Percentiles rank a stretch among this genome's conserved stretches.
These are phyloP conservation scores for Carterocephalus palaemon DNA, from an alignment of 2,888 invertebrate genomes.

Conservation along the genomic window DNA sequence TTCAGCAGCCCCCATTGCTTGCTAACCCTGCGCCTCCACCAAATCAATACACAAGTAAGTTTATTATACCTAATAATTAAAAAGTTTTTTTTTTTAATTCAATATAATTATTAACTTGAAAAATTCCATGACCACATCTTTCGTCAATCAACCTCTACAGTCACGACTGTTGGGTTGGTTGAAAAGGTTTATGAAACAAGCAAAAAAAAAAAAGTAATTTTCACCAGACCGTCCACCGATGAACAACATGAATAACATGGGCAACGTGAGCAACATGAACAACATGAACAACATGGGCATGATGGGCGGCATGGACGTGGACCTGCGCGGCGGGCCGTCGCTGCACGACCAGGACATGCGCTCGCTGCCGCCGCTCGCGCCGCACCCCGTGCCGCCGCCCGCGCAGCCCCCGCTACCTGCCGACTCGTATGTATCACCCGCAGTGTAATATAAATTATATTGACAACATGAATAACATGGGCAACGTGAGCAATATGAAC, in stretches of 20 bases:
- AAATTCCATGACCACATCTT: too few species aligned
- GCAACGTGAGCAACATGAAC: slow-evolving; percentile 11
- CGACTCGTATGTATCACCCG: slow-evolving; percentile 48
- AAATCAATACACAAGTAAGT: slow-evolving; percentile 59
- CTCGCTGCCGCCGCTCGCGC: slow-evolving; percentile 61
- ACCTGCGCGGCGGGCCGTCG: slow-evolving; percentile 48
- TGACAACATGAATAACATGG: slow-evolving; percentile 19
- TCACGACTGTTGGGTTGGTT: too few species aligned
- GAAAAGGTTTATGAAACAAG: too few species aligned
- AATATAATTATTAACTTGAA: too few species aligned
- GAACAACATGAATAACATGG: slow-evolving; percentile 22
- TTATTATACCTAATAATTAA: slow-evolving; percentile 1
- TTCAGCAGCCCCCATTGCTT: slow-evolving; percentile 52
- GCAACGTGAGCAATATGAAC: slow-evolving; percentile 13
- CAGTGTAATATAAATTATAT: too few species aligned
- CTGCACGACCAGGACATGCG: slow-evolving; percentile 89
- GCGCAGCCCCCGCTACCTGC: slow-evolving; percentile 40
- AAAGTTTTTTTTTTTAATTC: too few species aligned
- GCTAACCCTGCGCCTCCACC: slow-evolving; percentile 61
- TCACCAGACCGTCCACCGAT: slow-evolving; percentile 31
- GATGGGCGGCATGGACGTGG: slow-evolving; percentile 47
- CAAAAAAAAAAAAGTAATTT: too few species aligned
- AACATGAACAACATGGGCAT: slow-evolving; percentile 13
- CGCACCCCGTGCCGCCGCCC: slow-evolving; percentile 58
- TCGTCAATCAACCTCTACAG: too few species aligned